Conservation (phyloP, 2,797 vertebrate genomes). For the Hydrophis major region DNA sequence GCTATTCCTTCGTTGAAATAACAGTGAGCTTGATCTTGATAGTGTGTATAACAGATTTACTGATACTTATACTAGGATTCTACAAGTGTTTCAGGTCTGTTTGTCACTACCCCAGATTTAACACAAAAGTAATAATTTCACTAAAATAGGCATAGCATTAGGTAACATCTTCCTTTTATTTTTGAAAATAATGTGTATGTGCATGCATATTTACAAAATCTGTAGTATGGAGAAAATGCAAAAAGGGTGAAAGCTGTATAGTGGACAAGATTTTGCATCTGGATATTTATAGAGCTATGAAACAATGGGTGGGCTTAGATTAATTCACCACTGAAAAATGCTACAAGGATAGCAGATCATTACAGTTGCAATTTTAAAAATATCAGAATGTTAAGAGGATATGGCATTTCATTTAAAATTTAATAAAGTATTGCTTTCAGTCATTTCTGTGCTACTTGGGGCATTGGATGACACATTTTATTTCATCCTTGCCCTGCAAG, state of each 20-base stretch:
- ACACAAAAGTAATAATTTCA: not conserved
- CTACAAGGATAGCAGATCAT: not conserved
- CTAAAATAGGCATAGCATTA: slow-evolving; percentile 19
- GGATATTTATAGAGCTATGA: not conserved
- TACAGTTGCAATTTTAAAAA: not conserved
- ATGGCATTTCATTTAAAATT: not conserved
- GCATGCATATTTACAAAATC: not conserved
- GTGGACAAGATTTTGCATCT: not conserved
- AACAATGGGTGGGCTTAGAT: not conserved
- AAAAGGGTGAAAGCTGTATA: not conserved
- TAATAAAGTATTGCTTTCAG: slow-evolving; percentile 15
- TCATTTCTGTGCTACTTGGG: not conserved
- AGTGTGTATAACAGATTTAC: not conserved
- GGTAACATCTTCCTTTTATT: slow-evolving; percentile 22
- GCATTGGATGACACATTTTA: not conserved
- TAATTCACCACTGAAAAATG: not conserved
- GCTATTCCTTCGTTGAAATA: not conserved
- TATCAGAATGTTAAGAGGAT: not conserved
- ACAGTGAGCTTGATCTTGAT: not conserved
- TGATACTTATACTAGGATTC: not conserved
- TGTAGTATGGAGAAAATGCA: not conserved
- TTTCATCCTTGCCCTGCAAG: not conserved
- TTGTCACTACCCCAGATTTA: not conserved
- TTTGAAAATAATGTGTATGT: slow-evolving; percentile 34
- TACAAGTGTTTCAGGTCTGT: not conserved